Conservation (phyloP, 2,888 invertebrate genomes). For the Cephus pygmeus region DNA sequence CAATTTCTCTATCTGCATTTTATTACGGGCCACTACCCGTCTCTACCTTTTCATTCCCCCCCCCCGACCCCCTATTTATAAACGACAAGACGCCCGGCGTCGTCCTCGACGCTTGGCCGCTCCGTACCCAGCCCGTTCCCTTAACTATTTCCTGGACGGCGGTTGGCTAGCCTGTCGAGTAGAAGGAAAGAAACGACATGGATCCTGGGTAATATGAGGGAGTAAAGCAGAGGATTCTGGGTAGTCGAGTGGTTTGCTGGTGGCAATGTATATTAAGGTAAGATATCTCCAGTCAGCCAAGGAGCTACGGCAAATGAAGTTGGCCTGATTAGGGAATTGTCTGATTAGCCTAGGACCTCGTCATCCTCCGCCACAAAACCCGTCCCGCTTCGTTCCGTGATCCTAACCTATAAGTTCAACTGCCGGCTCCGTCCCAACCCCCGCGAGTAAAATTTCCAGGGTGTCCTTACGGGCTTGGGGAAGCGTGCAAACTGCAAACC, state of each 20-base stretch:
- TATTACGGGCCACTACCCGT: constrained; percentile 9
- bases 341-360: constrained; percentile 38
- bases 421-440: constrained; percentile 5
- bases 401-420: constrained; percentile 13
- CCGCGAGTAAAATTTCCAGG: neutral
- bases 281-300: constrained; percentile 8
- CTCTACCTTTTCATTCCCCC: neutral
- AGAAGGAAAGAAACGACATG: neutral
- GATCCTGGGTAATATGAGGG: neutral
- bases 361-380: constrained; percentile 14
- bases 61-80: neutral
- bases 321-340: constrained; percentile 46
- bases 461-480: constrained; percentile 6
- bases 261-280: constrained; percentile 7
- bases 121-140: neutral
- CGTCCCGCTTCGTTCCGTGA: neutral
- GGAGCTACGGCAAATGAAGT: constrained; percentile 32
- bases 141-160: neutral
- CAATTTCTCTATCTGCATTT: constrained; percentile 14
- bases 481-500: constrained; percentile 44
- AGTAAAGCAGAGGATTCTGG: neutral
- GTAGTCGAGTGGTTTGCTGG: constrained; percentile 1
- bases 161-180: neutral
- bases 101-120: neutral
- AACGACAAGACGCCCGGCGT: neutral